Percentiles rank a stretch among this genome's conserved stretches.
Conservation (phyloP, 1,140 invertebrate genomes). For the Platyura marginata region DNA sequence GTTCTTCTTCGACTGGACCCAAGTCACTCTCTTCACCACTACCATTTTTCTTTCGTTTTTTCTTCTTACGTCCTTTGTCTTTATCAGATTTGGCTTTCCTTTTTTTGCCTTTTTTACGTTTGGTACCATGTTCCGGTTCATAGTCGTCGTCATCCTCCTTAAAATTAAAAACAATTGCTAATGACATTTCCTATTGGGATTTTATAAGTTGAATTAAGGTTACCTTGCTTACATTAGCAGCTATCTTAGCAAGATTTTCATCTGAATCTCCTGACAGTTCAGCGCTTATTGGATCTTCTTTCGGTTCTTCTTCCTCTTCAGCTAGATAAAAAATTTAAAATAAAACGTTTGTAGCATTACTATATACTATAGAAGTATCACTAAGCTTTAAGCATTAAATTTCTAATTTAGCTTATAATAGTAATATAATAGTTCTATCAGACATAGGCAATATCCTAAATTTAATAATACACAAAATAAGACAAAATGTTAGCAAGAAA, state of each 20-base stretch:
- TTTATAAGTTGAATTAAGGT: too few species aligned
- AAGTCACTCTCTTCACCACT: conserved; percentile 77
- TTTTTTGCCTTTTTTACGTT: conserved; percentile 83
- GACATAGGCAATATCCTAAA: too few species aligned
- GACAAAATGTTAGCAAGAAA: too few species aligned
- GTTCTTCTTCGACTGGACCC: conserved; percentile 44
- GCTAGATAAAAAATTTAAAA: conserved; percentile 16
- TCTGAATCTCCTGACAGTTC: background rate
- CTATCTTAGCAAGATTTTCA: background rate
- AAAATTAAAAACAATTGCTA: conserved; percentile 3
- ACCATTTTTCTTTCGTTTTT: conserved; percentile 84
- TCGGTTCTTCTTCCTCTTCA: background rate
- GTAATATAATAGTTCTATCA: too few species aligned
- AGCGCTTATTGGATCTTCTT: background rate
- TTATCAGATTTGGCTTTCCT: conserved; percentile 71
- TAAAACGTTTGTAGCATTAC: too few species aligned
- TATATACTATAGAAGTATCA: too few species aligned
- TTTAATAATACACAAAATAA: too few species aligned
- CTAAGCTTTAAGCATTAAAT: too few species aligned
- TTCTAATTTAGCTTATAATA: too few species aligned
- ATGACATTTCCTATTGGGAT: too few species aligned
- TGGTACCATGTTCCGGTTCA: conserved; percentile 60
- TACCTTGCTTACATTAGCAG: conserved; percentile 1
- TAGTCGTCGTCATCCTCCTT: conserved; percentile 74
- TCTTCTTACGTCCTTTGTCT: conserved; percentile 79